Evolutionary conservation across 2,797 vertebrate species (phyloP), one percentile per base, ranked within the genome.

Genomic region (Gymnodraco acuticeps): DNA sequence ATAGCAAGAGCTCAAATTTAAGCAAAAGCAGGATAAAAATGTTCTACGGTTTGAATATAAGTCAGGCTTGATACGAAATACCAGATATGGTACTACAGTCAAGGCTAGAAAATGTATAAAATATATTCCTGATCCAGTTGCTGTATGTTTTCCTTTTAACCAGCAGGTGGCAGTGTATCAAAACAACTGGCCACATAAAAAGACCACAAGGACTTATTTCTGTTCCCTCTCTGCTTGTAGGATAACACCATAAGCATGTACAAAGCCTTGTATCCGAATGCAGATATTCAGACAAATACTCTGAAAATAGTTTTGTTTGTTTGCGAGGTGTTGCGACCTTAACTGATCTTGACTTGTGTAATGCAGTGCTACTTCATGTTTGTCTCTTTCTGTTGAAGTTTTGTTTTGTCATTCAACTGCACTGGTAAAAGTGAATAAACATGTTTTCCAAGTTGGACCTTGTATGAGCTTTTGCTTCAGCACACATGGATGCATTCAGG

Each of bases 101-200:
- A 20, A 17, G 20, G 17, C 4, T 10, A 56, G 1, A 65, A 65
- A 31, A 33, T 64, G 2, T 19, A 0, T 16, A 3, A 41, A 55
- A 53, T 14, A 1, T 64, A 17, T 20, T 55, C 14, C 15, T 51
- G 16, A 56, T 64, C 9, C 13, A 17, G 15, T 67, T 65, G 71
- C 74, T 89, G 92, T 55, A 85, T 14, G 48, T 64, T 72, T 77
- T 23, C 80, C 42, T 85, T 15, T 20, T 65, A 1, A 50, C 89
- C 94, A 93, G 86, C 79, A 89, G 91, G 71, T 62, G 93, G 88
- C 92, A 84, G 65, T 13, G 47, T 70, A 19, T 51, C 67, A 31
- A 42, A 78, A 80, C 19, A 73, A 38, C 80, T 53, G 50, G 19
- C 5, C 33, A 38, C 33, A 38, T 38, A 38, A 8, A 51, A 45